phyloP scores from a whole-genome alignment of 2,888 invertebrate species.

The Terebella lapidaria region DNA sequence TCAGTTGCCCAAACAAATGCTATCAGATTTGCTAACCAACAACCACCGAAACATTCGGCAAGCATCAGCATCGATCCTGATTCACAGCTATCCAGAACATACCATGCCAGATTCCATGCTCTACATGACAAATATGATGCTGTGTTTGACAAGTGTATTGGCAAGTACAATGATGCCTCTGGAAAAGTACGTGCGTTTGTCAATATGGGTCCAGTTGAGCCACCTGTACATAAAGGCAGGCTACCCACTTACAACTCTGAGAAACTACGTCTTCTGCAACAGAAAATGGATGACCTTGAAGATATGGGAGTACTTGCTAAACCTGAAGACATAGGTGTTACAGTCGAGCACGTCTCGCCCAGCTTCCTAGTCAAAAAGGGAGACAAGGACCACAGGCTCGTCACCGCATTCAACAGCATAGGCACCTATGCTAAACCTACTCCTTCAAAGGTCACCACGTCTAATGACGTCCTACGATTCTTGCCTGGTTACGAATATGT shows the following conservation, averaged over 20 bases:
- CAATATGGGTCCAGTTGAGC: slow-evolving; percentile 28
- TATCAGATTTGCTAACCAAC: no score
- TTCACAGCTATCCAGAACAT: neutral
- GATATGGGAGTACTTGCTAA: slow-evolving; percentile 18
- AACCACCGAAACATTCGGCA: no score
- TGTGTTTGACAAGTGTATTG: neutral
- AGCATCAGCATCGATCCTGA: slow-evolving; percentile 1
- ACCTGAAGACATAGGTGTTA: slow-evolving; percentile 22
- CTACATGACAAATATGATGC: neutral
- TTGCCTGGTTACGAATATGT: slow-evolving; percentile 21
- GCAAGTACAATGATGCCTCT: neutral
- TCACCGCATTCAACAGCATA: slow-evolving; percentile 27
- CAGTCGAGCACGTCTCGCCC: slow-evolving; percentile 28
- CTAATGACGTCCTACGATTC: slow-evolving; percentile 3
- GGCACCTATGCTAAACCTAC: slow-evolving; percentile 29
- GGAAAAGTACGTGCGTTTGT: slow-evolving; percentile 20
- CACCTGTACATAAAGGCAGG: slow-evolving; percentile 28
- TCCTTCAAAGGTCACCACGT: slow-evolving; percentile 15
- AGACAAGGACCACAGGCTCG: slow-evolving; percentile 21
- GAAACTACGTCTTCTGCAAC: slow-evolving; percentile 21
- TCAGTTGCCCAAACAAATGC: no score
- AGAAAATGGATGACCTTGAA: slow-evolving; percentile 28
- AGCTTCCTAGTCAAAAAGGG: slow-evolving; percentile 28
- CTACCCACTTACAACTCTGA: slow-evolving; percentile 24
- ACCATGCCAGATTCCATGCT: neutral